These are phyloP conservation scores for Festucalex cinctus DNA, from an alignment of 2,113 vertebrate species.

Conservation along the genomic window DNA sequence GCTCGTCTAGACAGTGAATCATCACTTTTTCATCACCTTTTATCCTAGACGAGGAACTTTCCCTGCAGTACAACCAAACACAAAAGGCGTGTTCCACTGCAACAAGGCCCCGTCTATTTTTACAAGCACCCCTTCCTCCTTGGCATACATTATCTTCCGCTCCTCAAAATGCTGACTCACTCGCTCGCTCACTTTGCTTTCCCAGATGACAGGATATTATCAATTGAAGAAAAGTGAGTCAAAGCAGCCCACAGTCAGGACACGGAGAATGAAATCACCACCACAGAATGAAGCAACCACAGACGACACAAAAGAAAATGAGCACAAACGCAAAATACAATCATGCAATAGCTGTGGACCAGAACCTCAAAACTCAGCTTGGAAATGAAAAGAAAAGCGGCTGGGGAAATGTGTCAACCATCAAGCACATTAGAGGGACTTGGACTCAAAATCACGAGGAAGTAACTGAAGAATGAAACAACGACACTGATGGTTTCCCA, in stretches of 20 bases:
- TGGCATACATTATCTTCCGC: conserved; percentile 34
- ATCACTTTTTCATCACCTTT: conserved; percentile 28
- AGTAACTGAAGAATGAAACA: conserved; percentile 46
- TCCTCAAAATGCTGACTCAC: conserved; percentile 42
- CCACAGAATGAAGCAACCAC: conserved; percentile 47
- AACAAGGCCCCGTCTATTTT: conserved; percentile 13
- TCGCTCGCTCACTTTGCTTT: conserved; percentile 12
- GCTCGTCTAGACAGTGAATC: conserved; percentile 30
- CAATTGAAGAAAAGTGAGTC: conserved; percentile 9
- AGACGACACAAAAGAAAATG: conserved; percentile 18
- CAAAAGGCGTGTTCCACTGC: neutral
- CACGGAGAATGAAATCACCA: conserved; percentile 49
- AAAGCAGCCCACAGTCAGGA: neutral
- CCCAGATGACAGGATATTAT: neutral
- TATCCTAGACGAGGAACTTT: conserved; percentile 4
- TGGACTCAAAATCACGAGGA: conserved; percentile 40
- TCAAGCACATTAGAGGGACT: conserved; percentile 45
- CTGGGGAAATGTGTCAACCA: conserved; percentile 45
- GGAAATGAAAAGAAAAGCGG: conserved; percentile 11
- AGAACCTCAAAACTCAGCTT: conserved; percentile 20
- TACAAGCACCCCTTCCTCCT: conserved; percentile 11
- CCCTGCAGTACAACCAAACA: conserved; percentile 4
- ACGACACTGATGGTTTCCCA: conserved; percentile 37
- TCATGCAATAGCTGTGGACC: conserved; percentile 37
- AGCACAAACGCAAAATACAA: conserved; percentile 26